A percentile compares a stretch with the other conserved stretches of the same genome.
Conservation (phyloP, 2,113 vertebrate species). For the Cygnus buccinator region DNA sequence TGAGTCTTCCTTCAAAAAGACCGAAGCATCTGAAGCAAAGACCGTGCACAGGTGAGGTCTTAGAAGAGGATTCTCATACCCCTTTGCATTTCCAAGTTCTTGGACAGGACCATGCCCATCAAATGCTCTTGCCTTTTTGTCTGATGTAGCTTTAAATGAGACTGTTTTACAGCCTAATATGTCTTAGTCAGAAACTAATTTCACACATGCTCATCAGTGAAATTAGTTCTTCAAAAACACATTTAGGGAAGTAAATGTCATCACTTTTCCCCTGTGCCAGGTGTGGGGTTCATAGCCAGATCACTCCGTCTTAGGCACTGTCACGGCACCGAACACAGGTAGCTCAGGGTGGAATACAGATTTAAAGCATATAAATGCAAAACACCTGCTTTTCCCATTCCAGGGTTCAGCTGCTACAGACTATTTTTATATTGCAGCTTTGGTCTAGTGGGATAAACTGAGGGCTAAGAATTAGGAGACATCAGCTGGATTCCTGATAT, state of each 20-base stretch:
- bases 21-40: background rate
- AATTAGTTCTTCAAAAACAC: slow-evolving; percentile 57
- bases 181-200: slow-evolving; percentile 55
- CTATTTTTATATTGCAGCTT: background rate
- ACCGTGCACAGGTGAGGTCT: background rate
- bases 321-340: background rate
- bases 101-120: background rate
- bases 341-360: background rate
- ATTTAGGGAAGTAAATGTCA: slow-evolving; percentile 38
- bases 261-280: background rate
- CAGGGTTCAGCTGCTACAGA: background rate
- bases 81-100: background rate
- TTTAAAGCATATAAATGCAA: background rate
- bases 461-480: background rate
- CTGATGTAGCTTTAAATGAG: slow-evolving; percentile 33
- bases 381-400: background rate
- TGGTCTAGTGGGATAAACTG: background rate
- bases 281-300: background rate
- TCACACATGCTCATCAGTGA: slow-evolving; percentile 40
- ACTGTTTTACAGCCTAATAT: slow-evolving; percentile 37
- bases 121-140: background rate
- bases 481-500: background rate
- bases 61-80: background rate
- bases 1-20: background rate
- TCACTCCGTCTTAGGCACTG: background rate